phyloP scores from a whole-genome alignment of 2,888 invertebrate species.

The Itoplectis maculator region DNA sequence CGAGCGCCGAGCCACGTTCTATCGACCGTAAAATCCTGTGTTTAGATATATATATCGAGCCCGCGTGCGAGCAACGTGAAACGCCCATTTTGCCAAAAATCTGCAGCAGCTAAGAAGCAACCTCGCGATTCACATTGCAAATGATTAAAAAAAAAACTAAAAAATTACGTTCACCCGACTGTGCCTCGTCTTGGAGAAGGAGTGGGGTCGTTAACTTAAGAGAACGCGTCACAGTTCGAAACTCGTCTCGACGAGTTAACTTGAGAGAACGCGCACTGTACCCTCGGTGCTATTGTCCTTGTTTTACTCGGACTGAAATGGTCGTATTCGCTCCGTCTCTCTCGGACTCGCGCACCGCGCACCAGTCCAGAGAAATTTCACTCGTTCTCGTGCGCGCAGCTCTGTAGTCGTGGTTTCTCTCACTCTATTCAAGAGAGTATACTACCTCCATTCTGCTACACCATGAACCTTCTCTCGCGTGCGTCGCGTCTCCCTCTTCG shows the following conservation, averaged over 20 bases:
- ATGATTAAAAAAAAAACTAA: too few relatives aligned
- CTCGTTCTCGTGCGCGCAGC: conserved; percentile 48
- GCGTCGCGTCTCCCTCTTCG: conserved; percentile 46
- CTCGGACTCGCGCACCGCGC: background rate
- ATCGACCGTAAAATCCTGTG: conserved; percentile 12
- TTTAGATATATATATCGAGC: background rate
- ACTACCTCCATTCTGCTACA: conserved; percentile 62
- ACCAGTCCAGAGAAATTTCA: conserved; percentile 28
- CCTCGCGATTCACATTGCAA: too few relatives aligned
- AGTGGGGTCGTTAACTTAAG: too few relatives aligned
- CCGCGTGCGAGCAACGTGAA: background rate
- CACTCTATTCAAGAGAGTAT: conserved; percentile 52
- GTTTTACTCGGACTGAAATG: conserved; percentile 27
- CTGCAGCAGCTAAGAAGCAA: too few relatives aligned
- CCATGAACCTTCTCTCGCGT: conserved; percentile 61
- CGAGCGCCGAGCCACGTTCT: conserved; percentile 25
- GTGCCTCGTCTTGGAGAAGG: too few relatives aligned
- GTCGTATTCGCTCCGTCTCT: background rate
- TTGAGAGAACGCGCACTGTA: background rate
- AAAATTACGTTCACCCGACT: too few relatives aligned
- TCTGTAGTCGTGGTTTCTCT: conserved; percentile 56
- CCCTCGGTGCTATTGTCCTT: conserved; percentile 49
- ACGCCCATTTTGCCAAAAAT: too few relatives aligned
- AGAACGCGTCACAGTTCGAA: background rate
- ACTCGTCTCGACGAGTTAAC: background rate